A percentile compares a stretch with the other conserved stretches of the same genome.
Evolutionary conservation across 2,888 invertebrate genomes (phyloP).

Genomic region (Helobdella robusta): DNA sequence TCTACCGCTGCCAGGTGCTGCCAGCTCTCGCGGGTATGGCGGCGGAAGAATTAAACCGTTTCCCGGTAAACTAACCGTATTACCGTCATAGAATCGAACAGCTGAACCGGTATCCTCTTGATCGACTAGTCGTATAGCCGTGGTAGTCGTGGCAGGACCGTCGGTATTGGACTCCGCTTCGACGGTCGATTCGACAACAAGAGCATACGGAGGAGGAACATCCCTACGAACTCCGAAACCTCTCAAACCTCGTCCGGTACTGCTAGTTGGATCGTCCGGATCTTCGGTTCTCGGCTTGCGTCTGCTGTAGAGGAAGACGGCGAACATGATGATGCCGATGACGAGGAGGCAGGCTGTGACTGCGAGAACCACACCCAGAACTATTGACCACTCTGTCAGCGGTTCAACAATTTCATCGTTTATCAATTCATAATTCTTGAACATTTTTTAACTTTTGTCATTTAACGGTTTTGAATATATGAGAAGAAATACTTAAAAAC

Average conservation of each 20-base stretch:
- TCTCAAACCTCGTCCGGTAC: neutral
- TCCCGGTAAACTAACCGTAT: neutral
- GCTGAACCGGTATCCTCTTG: slow-evolving; percentile 4
- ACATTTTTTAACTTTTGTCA: too few species aligned
- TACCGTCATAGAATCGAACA: slow-evolving; percentile 15
- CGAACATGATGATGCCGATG: slow-evolving; percentile 21
- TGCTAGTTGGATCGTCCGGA: neutral
- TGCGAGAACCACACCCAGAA: slow-evolving; percentile 19
- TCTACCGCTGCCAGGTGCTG: too few species aligned
- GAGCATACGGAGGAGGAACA: slow-evolving; percentile 22
- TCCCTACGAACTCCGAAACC: slow-evolving; percentile 12
- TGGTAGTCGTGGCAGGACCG: neutral
- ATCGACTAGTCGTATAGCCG: slow-evolving; percentile 15
- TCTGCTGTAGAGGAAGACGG: slow-evolving; percentile 18
- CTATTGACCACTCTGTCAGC: slow-evolving; percentile 19
- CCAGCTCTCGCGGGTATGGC: slow-evolving; percentile 11
- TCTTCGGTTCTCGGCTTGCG: slow-evolving; percentile 6
- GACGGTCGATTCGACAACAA: neutral
- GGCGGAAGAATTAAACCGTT: slow-evolving; percentile 22
- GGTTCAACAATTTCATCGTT: too few species aligned
- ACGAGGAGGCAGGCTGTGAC: slow-evolving; percentile 18
- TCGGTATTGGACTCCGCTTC: neutral
- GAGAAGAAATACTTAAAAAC: too few species aligned
- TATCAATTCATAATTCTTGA: too few species aligned
- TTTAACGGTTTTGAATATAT: too few species aligned